Conservation (phyloP, 2,113 vertebrate species). For the Lycaon pictus region DNA sequence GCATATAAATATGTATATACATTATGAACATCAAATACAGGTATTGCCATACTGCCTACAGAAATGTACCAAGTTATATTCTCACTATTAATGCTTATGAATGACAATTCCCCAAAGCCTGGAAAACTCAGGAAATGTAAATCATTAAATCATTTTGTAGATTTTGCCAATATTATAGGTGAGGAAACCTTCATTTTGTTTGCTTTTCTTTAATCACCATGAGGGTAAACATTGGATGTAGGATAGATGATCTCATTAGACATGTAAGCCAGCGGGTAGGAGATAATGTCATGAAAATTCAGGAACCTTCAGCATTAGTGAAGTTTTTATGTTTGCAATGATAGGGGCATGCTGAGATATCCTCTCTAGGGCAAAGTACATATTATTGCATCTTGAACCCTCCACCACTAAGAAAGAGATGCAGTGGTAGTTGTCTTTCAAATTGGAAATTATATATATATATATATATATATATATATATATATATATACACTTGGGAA, state of each 20-base stretch:
- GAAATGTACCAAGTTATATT: neutral
- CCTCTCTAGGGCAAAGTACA: neutral
- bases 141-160: constrained; percentile 7
- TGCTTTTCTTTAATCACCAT: neutral
- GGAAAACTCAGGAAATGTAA: neutral
- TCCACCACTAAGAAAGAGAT: neutral
- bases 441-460: neutral
- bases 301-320: neutral
- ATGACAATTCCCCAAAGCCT: neutral
- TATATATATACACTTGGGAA: neutral
- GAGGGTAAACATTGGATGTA: neutral
- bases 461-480: too few relatives aligned
- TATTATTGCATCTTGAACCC: neutral
- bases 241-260: neutral
- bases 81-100: neutral
- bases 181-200: neutral
- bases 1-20: neutral
- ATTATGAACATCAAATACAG: neutral
- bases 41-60: neutral
- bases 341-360: neutral
- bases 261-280: neutral
- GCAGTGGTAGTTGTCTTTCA: neutral
- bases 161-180: neutral
- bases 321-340: neutral
- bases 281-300: neutral